Conservation (phyloP, 1,140 invertebrate species). For the Oscheius sp. region DNA sequence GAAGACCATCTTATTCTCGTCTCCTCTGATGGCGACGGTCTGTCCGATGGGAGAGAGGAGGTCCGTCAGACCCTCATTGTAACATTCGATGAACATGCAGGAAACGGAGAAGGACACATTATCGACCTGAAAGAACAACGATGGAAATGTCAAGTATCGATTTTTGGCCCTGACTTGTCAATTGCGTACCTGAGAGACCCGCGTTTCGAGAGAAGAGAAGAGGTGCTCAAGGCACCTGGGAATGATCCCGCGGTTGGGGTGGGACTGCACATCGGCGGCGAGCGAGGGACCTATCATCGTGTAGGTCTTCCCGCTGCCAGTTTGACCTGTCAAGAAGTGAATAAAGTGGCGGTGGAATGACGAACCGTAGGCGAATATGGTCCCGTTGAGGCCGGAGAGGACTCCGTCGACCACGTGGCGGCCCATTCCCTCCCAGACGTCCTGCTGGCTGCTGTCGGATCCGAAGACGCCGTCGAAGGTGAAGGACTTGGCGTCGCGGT, state of each 20-base stretch:
- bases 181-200: too few species aligned
- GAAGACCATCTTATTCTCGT: slow-evolving; percentile 6
- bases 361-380: slow-evolving; percentile 67
- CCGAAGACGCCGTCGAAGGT: slow-evolving; percentile 8
- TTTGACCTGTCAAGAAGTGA: slow-evolving; percentile 67
- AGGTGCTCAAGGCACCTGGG: slow-evolving; percentile 76
- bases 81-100: slow-evolving; percentile 63
- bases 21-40: slow-evolving; percentile 48
- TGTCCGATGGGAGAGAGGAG: slow-evolving; percentile 58
- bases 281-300: slow-evolving; percentile 67
- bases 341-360: too few species aligned
- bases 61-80: slow-evolving; percentile 65
- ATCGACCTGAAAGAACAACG: too few species aligned
- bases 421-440: slow-evolving; percentile 60
- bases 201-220: slow-evolving; percentile 66
- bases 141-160: too few species aligned
- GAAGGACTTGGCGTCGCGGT: too few species aligned
- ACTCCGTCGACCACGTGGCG: slow-evolving; percentile 62
- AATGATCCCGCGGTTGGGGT: slow-evolving; percentile 76
- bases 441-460: slow-evolving; percentile 48
- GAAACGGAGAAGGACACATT: background rate
- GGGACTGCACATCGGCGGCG: too few species aligned
- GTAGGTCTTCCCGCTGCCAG: slow-evolving; percentile 84
- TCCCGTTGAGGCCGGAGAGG: slow-evolving; percentile 63
- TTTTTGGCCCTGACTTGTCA: too few species aligned